Percentiles rank a stretch among this genome's conserved stretches.
phyloP scores from a whole-genome alignment of 2,797 vertebrate genomes.

The Apogon talboti region DNA sequence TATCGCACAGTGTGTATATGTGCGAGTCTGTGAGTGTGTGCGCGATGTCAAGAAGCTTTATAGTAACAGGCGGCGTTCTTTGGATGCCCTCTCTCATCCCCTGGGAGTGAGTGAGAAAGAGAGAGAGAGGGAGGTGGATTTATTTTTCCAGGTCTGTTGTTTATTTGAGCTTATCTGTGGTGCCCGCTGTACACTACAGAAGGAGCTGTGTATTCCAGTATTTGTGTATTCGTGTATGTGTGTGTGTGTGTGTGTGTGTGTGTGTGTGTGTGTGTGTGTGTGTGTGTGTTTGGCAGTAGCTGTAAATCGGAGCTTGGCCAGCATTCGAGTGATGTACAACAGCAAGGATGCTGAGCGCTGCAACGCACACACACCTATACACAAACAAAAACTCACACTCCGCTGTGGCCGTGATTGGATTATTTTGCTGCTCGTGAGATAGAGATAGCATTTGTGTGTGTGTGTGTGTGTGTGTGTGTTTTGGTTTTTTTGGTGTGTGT shows the following conservation, averaged over 20 bases:
- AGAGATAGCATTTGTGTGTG: conserved; percentile 10
- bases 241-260: conserved; percentile 45
- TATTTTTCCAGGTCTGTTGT: conserved; percentile 77
- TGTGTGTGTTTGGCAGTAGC: conserved; percentile 51
- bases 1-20: conserved; percentile 43
- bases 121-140: conserved; percentile 58
- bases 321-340: conserved; percentile 74
- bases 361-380: conserved; percentile 28
- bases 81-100: conserved; percentile 69
- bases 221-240: conserved; percentile 48
- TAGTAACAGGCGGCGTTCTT: conserved; percentile 64
- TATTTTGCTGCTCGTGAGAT: conserved; percentile 44
- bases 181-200: conserved; percentile 64
- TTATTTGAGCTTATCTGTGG: conserved; percentile 76
- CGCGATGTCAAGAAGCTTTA: conserved; percentile 71
- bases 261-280: conserved; percentile 42
- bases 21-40: conserved; percentile 18
- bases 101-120: conserved; percentile 31
- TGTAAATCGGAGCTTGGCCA: conserved; percentile 72
- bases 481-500: no score
- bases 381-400: conserved; percentile 26
- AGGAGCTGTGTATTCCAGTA: conserved; percentile 43
- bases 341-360: conserved; percentile 62
- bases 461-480: neutral
- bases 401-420: conserved; percentile 53